Conservation (phyloP, 2,113 vertebrate species). For the Chrysochloris asiatica region DNA sequence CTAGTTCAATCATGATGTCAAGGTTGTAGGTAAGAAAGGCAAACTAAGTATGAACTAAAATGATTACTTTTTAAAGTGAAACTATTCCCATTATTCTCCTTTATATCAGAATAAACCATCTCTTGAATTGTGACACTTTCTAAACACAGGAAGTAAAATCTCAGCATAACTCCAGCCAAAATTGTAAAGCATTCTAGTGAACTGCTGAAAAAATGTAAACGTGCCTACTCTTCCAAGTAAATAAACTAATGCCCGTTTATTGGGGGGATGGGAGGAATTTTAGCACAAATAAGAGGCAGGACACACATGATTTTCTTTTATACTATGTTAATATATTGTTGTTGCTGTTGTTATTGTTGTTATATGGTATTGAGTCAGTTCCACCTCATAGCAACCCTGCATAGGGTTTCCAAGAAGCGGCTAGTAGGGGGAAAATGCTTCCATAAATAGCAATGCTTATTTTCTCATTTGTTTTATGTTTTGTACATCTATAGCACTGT, state of each 20-base stretch:
- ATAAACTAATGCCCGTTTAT: conserved; percentile 19
- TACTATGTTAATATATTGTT: conserved; percentile 14
- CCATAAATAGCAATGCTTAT: conserved; percentile 50
- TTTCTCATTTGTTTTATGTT: conserved; percentile 54
- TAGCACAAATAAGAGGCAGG: neutral
- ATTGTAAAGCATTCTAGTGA: conserved; percentile 28
- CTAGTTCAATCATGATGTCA: conserved; percentile 33
- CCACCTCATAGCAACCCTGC: too few species aligned
- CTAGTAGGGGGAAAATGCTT: conserved; percentile 31
- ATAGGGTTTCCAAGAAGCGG: too few species aligned
- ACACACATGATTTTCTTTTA: neutral
- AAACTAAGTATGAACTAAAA: conserved; percentile 44
- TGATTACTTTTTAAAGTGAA: neutral
- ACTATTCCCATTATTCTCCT: conserved; percentile 1
- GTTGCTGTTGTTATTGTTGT: too few species aligned
- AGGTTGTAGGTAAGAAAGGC: neutral
- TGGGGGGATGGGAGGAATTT: neutral
- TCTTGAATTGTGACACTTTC: conserved; percentile 40
- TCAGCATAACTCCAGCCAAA: neutral
- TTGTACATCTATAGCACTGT: neutral
- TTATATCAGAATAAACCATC: conserved; percentile 14
- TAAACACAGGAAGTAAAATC: conserved; percentile 22
- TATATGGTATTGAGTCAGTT: too few species aligned
- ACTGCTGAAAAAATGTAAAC: conserved; percentile 24
- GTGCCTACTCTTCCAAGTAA: conserved; percentile 41